These are phyloP conservation scores for Mesitornis unicolor DNA, from an alignment of 2,113 vertebrate genomes.

Conservation along the genomic window DNA sequence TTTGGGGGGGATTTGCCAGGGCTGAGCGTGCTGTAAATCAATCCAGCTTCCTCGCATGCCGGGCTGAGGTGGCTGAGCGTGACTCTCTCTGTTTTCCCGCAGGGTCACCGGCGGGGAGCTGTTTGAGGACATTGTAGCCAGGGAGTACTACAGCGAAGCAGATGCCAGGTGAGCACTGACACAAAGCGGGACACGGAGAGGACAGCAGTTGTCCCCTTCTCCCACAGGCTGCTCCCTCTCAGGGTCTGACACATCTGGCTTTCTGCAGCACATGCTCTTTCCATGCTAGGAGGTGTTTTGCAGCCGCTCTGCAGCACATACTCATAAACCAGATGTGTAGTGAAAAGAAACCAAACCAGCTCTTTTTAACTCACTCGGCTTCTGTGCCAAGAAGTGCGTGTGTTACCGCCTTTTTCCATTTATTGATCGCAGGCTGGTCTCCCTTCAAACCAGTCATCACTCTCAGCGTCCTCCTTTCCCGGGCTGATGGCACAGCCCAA, in stretches of 20 bases:
- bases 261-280: not conserved
- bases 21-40: not conserved
- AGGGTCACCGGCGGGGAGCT: conserved; percentile 82
- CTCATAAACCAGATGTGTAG: not conserved
- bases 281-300: not conserved
- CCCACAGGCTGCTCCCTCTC: not conserved
- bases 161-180: conserved; percentile 77
- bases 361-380: not conserved
- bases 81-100: not conserved
- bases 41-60: accelerated
- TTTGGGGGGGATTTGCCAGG: not conserved
- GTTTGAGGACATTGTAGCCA: conserved; percentile 84
- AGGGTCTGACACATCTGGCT: not conserved
- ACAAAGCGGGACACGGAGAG: not conserved
- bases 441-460: not conserved
- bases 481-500: too few species aligned
- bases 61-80: not conserved
- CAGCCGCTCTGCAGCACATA: not conserved
- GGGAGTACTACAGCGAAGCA: conserved; percentile 82
- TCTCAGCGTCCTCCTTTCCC: too few species aligned
- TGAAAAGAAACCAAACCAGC: not conserved
- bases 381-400: not conserved
- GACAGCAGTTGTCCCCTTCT: not conserved
- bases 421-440: too few species aligned
- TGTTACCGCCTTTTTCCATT: too few species aligned